phyloP scores from a whole-genome alignment of 2,888 invertebrate genomes.

The Lithosia quadra region DNA sequence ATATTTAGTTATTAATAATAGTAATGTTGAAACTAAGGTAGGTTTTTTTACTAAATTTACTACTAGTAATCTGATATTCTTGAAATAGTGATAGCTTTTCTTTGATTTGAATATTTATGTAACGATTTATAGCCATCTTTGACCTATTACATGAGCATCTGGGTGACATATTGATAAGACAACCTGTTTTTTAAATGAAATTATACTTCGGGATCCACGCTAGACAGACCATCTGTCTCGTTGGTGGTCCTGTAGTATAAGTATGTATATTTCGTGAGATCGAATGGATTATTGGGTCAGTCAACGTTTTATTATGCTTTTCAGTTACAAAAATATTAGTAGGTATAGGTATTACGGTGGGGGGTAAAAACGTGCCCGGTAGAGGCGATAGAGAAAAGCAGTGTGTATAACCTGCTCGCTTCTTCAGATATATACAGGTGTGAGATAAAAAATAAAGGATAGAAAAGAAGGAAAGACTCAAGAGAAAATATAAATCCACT shows the following conservation, averaged over 20 bases:
- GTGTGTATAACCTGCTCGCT: no score
- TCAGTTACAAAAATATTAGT: no score
- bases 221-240: background rate
- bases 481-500: no score
- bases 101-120: constrained; percentile 5
- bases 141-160: background rate
- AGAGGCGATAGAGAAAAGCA: no score
- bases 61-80: constrained; percentile 16
- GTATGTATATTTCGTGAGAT: background rate
- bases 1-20: background rate
- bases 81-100: constrained; percentile 9
- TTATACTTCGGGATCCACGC: background rate
- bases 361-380: no score
- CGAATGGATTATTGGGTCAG: background rate
- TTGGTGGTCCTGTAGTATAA: background rate
- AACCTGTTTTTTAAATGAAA: background rate
- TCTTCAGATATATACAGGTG: no score
- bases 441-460: no score
- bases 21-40: background rate
- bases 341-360: no score
- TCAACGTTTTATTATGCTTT: background rate
- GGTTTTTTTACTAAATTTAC: background rate
- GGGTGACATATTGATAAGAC: background rate
- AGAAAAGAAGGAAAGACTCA: no score
- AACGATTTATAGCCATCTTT: background rate